Conservation (phyloP, 2,888 invertebrate species). For the Apoderus coryli region DNA sequence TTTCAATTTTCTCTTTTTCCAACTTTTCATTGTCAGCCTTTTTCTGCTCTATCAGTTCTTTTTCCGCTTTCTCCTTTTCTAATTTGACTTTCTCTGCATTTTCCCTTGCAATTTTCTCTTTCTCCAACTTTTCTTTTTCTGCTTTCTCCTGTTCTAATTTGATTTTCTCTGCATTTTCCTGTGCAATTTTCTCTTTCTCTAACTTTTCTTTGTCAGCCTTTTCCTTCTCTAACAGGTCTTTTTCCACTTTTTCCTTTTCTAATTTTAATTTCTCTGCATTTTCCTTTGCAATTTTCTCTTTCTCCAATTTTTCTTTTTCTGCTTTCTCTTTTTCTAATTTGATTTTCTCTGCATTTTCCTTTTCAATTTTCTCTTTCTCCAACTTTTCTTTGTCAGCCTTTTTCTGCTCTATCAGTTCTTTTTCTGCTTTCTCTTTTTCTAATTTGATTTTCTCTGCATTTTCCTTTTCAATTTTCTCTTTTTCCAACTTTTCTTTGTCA, state of each 20-base stretch:
- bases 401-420: conserved; percentile 10
- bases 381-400: no score
- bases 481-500: conserved; percentile 10
- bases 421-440: conserved; percentile 10
- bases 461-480: conserved; percentile 13
- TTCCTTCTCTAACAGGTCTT: conserved; percentile 12
- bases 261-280: conserved; percentile 12
- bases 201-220: conserved; percentile 13
- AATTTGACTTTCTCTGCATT: conserved; percentile 14
- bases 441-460: conserved; percentile 8
- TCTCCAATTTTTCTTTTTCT: conserved; percentile 13
- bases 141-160: conserved; percentile 12
- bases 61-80: no score
- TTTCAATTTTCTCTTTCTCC: conserved; percentile 11
- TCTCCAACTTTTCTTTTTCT: no score
- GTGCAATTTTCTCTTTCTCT: conserved; percentile 15
- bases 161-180: conserved; percentile 13
- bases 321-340: conserved; percentile 13
- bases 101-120: conserved; percentile 11
- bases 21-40: no score
- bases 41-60: no score
- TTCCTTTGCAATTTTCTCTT: conserved; percentile 12
- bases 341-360: conserved; percentile 10
- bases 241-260: conserved; percentile 12
- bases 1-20: no score